Evolutionary conservation across 2,888 invertebrate species (phyloP).

Genomic region (Incurvaria masculella): DNA sequence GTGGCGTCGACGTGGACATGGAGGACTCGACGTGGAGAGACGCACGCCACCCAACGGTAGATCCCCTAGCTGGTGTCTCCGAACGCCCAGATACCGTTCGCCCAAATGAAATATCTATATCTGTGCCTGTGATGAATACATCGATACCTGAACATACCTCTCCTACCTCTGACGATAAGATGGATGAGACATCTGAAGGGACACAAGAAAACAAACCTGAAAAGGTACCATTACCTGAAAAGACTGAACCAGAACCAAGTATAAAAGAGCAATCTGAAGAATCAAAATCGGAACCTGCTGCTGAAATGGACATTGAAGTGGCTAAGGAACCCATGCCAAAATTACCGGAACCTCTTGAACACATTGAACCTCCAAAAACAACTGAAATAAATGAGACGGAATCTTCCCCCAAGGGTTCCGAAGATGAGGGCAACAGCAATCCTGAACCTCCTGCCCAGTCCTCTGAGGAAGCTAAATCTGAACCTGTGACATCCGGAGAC

Average conservation of each 20-base stretch:
- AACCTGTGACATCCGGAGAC: not conserved
- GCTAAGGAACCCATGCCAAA: not conserved
- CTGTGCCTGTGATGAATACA: not conserved
- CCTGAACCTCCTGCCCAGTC: not conserved
- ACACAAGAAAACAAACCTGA: too few relatives aligned
- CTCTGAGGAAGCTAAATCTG: not conserved
- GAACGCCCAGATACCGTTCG: not conserved
- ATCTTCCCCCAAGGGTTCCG: not conserved
- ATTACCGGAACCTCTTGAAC: not conserved
- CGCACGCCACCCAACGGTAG: not conserved
- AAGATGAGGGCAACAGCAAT: not conserved
- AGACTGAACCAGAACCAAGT: too few relatives aligned
- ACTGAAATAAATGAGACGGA: not conserved
- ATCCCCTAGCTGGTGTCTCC: not conserved
- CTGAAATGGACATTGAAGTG: not conserved
- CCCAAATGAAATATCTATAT: not conserved
- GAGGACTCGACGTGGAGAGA: slow-evolving; percentile 53
- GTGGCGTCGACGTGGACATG: slow-evolving; percentile 55
- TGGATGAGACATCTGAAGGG: not conserved
- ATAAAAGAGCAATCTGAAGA: not conserved
- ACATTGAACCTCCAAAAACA: not conserved
- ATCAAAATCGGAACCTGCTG: not conserved
- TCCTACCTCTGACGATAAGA: not conserved
- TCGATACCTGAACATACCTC: not conserved
- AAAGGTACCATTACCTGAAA: not conserved